Evolutionary conservation across 2,888 invertebrate species (phyloP).

Genomic region (Catocala fraxini): DNA sequence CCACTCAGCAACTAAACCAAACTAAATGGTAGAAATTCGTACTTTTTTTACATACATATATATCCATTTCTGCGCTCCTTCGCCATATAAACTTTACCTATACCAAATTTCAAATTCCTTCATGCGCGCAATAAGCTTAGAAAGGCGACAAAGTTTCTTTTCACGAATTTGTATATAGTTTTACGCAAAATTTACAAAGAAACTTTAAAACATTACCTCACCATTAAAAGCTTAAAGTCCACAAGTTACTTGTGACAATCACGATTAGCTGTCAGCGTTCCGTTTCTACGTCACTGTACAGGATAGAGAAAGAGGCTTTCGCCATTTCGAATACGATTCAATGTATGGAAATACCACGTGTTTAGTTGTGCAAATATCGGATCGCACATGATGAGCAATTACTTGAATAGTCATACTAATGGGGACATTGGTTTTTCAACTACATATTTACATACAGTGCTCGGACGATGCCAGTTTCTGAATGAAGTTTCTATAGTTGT

Average conservation of each 20-base stretch:
- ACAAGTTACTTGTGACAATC: constrained; percentile 11
- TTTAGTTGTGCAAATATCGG: constrained; percentile 17
- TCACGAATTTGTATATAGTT: no score
- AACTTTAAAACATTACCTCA: no score
- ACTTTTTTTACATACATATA: no score
- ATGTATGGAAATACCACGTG: constrained; percentile 27
- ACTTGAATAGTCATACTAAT: constrained; percentile 4
- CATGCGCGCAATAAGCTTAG: no score
- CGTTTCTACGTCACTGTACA: constrained; percentile 5
- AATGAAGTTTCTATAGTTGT: background rate
- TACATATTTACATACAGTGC: background rate
- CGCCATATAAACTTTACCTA: no score
- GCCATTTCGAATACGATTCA: constrained; percentile 29
- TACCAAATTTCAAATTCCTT: no score
- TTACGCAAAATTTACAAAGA: no score
- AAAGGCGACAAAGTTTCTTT: no score
- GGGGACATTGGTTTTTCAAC: background rate
- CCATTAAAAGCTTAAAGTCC: no score
- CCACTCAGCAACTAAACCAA: no score
- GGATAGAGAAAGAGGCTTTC: constrained; percentile 45
- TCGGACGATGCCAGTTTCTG: constrained; percentile 2
- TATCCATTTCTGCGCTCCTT: no score
- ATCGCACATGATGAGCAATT: constrained; percentile 10
- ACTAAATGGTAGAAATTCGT: no score
- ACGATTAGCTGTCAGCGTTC: constrained; percentile 18